Conservation (phyloP, 2,797 vertebrate genomes). For the Argyrosomus regius region DNA sequence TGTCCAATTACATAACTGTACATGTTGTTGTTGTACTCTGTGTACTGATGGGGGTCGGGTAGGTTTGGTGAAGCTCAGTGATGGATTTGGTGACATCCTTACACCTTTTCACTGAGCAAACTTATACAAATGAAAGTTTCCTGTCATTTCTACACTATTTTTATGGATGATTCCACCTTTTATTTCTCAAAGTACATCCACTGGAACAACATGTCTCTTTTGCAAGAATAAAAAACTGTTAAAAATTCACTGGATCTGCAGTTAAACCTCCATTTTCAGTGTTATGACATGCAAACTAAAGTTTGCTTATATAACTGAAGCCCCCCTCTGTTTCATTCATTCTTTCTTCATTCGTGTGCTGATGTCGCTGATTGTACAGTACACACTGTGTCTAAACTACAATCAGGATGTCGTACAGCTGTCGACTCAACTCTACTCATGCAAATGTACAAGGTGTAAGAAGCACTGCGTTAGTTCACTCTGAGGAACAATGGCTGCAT, state of each 20-base stretch:
- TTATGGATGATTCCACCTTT: not conserved
- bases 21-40: conserved; percentile 25
- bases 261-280: not conserved
- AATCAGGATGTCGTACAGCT: not conserved
- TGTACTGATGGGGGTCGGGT: conserved; percentile 45
- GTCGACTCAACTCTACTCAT: conserved; percentile 10
- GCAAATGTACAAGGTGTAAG: not conserved
- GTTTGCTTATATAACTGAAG: no score
- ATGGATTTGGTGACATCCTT: not conserved
- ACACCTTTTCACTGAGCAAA: not conserved
- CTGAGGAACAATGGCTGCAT: not conserved
- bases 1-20: conserved; percentile 33
- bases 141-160: no score
- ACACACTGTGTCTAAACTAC: not conserved
- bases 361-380: not conserved
- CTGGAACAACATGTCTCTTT: not conserved
- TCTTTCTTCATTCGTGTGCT: not conserved
- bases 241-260: not conserved
- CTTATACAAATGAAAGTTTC: not conserved
- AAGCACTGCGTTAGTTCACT: no score
- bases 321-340: not conserved
- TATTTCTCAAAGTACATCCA: not conserved
- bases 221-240: not conserved
- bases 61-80: not conserved
- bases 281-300: not conserved